Evolutionary conservation across 2,113 vertebrate species (phyloP), one percentile per base, ranked within the genome.

Genomic region (Notechis scutatus): DNA sequence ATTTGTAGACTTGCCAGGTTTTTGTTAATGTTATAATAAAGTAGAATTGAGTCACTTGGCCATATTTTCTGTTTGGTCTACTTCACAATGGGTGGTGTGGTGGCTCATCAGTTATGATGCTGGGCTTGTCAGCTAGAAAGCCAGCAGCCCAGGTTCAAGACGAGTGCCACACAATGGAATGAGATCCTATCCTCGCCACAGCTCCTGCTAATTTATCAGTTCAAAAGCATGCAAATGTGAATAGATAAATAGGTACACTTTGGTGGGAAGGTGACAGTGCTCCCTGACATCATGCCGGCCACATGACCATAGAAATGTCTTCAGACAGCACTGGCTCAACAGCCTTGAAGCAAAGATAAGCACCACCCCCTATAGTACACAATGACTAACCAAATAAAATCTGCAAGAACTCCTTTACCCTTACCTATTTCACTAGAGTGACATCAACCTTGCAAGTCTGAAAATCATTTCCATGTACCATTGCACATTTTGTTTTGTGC

Each of bases 161-260:
- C 0, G 4, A 64, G 10, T 0, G 11, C 26, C 61, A 64, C 3
- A 0, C 26, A 10, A n/a, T 5, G 26, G 61, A 11, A 1, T 64
- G 26, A 2, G 61, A 3, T 29, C 61, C 26, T n/a, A 4, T 64
- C 26, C 26, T 64, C 0, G 12, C 61, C 1, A 0, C 61, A 69
- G 61, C 61, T 69, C 61, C 12, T 64, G 61, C 26, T 26, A n/a
- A 64, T 4, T 2, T 64, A 64, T 11, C 61, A 64, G 26, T 64
- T 64, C 4, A 1, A 64, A 64, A 64, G 10, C 11, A 64, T 64
- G 61, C 4, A n/a, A 64, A 64, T 64, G 26, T 14, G 29, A 64
- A 29, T 64, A 64, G 61, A n/a, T 29, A 64, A 64, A 64, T 29
- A n/a, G 61, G 61, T 64, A 64, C 26, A 64, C 10, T 29, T 29